Evolutionary conservation across 2,797 vertebrate species (phyloP).

Genomic region (Aselliscus stoliczkanus): DNA sequence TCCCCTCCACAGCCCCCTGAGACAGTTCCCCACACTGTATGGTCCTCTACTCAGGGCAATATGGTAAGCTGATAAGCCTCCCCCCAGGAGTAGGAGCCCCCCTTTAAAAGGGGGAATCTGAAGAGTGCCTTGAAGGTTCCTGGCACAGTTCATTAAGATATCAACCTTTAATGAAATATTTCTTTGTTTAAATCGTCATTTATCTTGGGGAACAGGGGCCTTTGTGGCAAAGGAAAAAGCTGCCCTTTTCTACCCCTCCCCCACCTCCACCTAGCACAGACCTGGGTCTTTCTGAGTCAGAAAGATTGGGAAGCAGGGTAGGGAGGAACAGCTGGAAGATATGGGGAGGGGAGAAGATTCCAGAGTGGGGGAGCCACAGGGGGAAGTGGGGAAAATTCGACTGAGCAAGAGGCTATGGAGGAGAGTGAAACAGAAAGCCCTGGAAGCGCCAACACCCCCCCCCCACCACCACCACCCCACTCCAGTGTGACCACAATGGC

Average conservation of each 20-base stretch:
- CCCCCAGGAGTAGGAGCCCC: constrained; percentile 76
- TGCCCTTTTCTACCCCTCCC: constrained; percentile 53
- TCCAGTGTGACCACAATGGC: background rate
- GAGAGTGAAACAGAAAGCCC: background rate
- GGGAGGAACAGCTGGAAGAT: background rate
- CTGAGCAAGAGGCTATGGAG: background rate
- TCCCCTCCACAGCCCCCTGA: background rate
- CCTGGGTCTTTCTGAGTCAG: background rate
- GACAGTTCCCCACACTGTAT: background rate
- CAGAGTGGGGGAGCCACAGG: background rate
- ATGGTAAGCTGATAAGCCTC: constrained; percentile 81
- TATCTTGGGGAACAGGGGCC: constrained; percentile 72
- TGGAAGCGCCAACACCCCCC: background rate
- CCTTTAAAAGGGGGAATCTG: constrained; percentile 68
- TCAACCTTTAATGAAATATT: constrained; percentile 86
- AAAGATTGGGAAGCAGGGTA: background rate
- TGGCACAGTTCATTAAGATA: constrained; percentile 87
- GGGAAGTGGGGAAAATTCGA: background rate
- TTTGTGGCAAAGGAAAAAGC: constrained; percentile 62
- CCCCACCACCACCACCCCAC: background rate
- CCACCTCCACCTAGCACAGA: constrained; percentile 2
- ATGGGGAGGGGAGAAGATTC: background rate
- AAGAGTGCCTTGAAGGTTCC: constrained; percentile 76
- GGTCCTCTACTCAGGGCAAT: constrained; percentile 78
- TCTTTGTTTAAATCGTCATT: constrained; percentile 86